These are phyloP conservation scores for Brachypteracias leptosomus DNA, from an alignment of 2,113 vertebrate genomes.

Conservation along the genomic window DNA sequence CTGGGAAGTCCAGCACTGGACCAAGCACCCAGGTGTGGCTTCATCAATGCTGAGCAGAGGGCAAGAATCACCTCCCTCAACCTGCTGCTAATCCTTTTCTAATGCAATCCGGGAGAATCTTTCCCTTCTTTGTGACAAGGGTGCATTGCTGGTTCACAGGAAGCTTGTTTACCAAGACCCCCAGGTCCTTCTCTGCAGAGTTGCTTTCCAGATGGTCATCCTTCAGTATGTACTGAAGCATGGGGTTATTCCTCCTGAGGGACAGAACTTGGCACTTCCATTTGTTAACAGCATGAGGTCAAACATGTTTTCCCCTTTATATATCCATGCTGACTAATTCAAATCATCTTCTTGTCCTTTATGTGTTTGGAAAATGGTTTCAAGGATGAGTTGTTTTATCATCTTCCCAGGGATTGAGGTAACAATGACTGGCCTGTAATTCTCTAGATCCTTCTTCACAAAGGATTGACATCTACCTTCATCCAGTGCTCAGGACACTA, in stretches of 20 bases:
- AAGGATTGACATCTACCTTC: background rate
- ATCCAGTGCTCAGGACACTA: background rate
- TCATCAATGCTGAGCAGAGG: background rate
- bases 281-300: background rate
- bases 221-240: background rate
- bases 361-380: background rate
- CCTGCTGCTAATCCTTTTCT: background rate
- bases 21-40: background rate
- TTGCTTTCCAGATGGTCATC: background rate
- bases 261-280: background rate
- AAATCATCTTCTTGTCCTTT: background rate
- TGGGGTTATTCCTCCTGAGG: background rate
- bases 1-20: background rate
- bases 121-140: background rate
- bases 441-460: background rate
- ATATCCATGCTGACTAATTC: background rate
- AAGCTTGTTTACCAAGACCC: background rate
- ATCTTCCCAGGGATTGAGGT: background rate
- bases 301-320: background rate
- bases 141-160: background rate
- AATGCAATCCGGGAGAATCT: background rate
- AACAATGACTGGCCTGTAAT: background rate
- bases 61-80: background rate
- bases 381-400: background rate
- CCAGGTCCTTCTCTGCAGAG: background rate